phyloP scores from a whole-genome alignment of 2,888 invertebrate genomes.

The Dioctria rufipes region DNA sequence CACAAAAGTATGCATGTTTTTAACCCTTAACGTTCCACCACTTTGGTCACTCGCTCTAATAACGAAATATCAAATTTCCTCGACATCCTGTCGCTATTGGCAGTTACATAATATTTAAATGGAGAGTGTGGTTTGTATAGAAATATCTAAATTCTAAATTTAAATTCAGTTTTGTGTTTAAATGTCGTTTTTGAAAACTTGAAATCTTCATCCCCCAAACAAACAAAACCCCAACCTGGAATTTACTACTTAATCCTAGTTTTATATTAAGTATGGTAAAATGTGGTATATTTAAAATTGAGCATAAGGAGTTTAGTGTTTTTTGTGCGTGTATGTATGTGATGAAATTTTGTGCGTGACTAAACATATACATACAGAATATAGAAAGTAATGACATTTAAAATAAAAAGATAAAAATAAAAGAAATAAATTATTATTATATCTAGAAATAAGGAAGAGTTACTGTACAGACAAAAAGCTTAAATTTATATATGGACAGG shows the following conservation, averaged over 20 bases:
- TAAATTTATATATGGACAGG: neutral
- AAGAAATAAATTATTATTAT: neutral
- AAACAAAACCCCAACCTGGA: too few relatives aligned
- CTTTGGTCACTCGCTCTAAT: too few relatives aligned
- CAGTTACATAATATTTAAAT: slow-evolving; percentile 10
- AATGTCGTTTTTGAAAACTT: neutral
- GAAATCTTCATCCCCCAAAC: neutral
- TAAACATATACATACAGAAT: neutral
- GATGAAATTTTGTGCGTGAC: neutral
- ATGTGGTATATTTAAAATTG: neutral
- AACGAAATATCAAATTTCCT: too few relatives aligned
- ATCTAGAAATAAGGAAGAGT: neutral
- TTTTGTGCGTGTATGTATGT: neutral
- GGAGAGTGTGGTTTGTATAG: slow-evolving; percentile 17
- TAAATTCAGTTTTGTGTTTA: too few relatives aligned
- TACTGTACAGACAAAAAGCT: neutral
- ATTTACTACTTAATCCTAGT: neutral
- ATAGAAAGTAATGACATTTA: neutral
- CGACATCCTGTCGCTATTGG: slow-evolving; percentile 16
- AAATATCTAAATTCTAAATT: neutral
- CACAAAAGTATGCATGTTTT: slow-evolving; percentile 15
- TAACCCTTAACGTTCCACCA: neutral
- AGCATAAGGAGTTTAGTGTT: neutral
- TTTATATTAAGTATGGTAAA: neutral
- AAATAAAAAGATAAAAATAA: neutral